Evolutionary conservation across 2,797 vertebrate genomes (phyloP).

Genomic region (Onychomys torridus): DNA sequence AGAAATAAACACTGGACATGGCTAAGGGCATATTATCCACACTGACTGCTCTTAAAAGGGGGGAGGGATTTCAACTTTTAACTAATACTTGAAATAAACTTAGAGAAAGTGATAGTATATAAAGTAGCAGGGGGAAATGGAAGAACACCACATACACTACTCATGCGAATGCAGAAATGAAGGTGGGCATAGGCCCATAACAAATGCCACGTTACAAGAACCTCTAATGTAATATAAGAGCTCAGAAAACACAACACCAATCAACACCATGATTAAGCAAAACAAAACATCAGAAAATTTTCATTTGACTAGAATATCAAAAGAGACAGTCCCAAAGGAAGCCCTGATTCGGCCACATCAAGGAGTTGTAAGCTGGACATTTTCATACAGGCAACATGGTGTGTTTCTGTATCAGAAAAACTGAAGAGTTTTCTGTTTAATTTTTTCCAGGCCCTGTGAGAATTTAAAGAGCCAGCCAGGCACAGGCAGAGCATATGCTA

Average conservation of each 20-base stretch:
- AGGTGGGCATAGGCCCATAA: not conserved
- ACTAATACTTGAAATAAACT: not conserved
- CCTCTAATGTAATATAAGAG: not conserved
- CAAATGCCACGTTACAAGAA: not conserved
- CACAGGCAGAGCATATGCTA: not conserved
- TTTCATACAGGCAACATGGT: not conserved
- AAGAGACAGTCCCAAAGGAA: not conserved
- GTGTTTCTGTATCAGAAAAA: not conserved
- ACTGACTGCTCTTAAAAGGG: not conserved
- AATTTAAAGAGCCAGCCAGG: not conserved
- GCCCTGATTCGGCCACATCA: not conserved
- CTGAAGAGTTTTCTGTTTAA: not conserved
- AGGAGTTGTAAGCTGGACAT: not conserved
- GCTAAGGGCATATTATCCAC: not conserved
- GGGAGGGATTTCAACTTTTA: not conserved
- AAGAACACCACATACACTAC: not conserved
- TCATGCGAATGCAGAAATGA: not conserved
- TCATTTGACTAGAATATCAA: not conserved
- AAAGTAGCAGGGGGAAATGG: not conserved
- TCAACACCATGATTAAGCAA: not conserved
- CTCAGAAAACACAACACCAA: slow-evolving; percentile 31
- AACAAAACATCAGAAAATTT: slow-evolving; percentile 22
- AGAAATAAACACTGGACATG: not conserved
- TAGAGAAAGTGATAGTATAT: slow-evolving; percentile 22
- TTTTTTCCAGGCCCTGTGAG: not conserved